Evolutionary conservation across 2,888 invertebrate genomes (phyloP).

Genomic region (Onchidella celtica): DNA sequence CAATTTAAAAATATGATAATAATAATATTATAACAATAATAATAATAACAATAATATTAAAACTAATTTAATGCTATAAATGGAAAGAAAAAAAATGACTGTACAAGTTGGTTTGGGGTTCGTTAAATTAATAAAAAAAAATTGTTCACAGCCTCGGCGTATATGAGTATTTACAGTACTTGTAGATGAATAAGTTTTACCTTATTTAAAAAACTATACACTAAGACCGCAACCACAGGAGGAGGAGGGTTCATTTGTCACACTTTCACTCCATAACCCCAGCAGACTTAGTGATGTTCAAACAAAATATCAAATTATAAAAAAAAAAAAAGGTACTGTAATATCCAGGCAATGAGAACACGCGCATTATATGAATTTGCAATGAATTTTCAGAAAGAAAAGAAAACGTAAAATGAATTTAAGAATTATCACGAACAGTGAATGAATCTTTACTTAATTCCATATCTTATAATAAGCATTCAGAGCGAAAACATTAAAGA

Average conservation of each 20-base stretch:
- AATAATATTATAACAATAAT: neutral
- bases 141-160: conserved; percentile 23
- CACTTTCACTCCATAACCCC: neutral
- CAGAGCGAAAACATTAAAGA: too few species aligned
- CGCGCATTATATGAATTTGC: neutral
- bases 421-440: too few species aligned
- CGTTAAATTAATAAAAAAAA: neutral
- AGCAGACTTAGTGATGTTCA: too few species aligned
- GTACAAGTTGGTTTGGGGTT: neutral
- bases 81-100: neutral
- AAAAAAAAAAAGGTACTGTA: neutral
- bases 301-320: neutral
- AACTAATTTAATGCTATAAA: neutral
- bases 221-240: conserved; percentile 23
- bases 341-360: neutral
- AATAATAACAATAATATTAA: neutral
- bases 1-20: neutral
- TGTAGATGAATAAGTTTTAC: neutral
- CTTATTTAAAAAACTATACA: conserved; percentile 24
- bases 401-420: neutral
- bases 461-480: too few species aligned
- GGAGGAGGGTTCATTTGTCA: neutral
- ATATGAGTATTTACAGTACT: conserved; percentile 20
- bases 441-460: too few species aligned
- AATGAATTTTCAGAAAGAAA: neutral